These are phyloP conservation scores for Eupeodes corollae DNA, from an alignment of 1,140 invertebrate species.

Conservation along the genomic window DNA sequence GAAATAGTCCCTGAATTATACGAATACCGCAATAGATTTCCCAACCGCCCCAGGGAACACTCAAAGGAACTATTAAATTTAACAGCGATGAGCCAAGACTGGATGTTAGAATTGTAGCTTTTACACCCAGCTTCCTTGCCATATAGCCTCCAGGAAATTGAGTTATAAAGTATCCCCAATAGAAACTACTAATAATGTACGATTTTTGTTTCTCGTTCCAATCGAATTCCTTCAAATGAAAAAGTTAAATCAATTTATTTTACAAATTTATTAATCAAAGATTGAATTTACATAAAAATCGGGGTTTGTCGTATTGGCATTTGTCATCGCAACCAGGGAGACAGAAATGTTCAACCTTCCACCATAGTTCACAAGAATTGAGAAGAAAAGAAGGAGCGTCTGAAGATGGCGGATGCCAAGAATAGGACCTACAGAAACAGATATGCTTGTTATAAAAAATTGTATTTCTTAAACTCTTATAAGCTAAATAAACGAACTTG, in stretches of 20 bases:
- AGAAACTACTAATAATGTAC: slow-evolving; percentile 53
- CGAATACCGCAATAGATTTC: slow-evolving; percentile 48
- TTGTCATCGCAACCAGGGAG: slow-evolving; percentile 41
- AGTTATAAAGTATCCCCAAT: slow-evolving; percentile 47
- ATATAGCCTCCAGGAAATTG: slow-evolving; percentile 56
- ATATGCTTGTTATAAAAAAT: too few species aligned
- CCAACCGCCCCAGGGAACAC: slow-evolving; percentile 41
- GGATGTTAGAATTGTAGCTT: slow-evolving; percentile 47
- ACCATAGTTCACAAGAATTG: slow-evolving; percentile 48
- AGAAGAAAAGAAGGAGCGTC: slow-evolving; percentile 48
- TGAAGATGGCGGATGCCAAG: slow-evolving; percentile 58
- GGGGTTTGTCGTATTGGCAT: slow-evolving; percentile 18
- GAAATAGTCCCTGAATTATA: slow-evolving; percentile 61
- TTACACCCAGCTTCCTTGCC: slow-evolving; percentile 52
- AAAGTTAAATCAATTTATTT: too few species aligned
- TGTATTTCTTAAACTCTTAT: too few species aligned
- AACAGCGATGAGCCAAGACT: slow-evolving; percentile 38
- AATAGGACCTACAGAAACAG: slow-evolving; percentile 21
- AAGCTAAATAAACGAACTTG: too few species aligned
- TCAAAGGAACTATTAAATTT: slow-evolving; percentile 39
- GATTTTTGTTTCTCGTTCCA: slow-evolving; percentile 43
- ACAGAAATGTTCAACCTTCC: slow-evolving; percentile 55
- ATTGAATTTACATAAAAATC: slow-evolving; percentile 31
- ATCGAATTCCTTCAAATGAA: slow-evolving; percentile 24
- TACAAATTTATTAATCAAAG: too few species aligned